phyloP scores from a whole-genome alignment of 2,113 vertebrate species.

The Eonycteris spelaea region DNA sequence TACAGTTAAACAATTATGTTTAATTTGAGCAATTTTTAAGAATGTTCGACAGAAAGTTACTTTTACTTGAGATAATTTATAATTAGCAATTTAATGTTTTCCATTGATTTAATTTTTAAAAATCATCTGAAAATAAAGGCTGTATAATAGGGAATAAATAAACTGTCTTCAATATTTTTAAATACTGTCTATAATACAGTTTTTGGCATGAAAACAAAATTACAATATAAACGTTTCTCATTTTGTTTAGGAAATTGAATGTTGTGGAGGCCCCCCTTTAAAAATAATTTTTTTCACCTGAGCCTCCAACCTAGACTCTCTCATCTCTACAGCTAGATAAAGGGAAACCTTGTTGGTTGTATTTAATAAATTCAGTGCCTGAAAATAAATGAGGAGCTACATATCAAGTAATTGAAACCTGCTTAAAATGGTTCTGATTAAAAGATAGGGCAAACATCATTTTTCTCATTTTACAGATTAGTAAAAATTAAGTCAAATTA shows the following conservation, averaged over 20 bases:
- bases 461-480: conserved; percentile 15
- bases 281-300: not conserved
- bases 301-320: not conserved
- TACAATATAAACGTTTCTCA: not conserved
- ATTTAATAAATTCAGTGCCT: not conserved
- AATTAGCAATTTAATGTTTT: not conserved
- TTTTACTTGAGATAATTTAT: not conserved
- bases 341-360: not conserved
- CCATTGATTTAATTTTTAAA: not conserved
- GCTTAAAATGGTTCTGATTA: not conserved
- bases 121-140: not conserved
- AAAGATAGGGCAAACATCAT: not conserved
- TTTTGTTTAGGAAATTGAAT: not conserved
- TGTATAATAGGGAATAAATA: not conserved
- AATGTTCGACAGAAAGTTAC: not conserved
- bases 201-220: not conserved
- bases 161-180: not conserved
- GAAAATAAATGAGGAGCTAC: not conserved
- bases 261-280: not conserved
- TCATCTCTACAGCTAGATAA: not conserved
- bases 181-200: not conserved
- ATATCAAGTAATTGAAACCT: not conserved
- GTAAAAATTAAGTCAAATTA: not conserved
- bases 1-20: not conserved
- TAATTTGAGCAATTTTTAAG: not conserved